Evolutionary conservation across 2,888 invertebrate genomes (phyloP).

Genomic region (Dendrolimus houi): DNA sequence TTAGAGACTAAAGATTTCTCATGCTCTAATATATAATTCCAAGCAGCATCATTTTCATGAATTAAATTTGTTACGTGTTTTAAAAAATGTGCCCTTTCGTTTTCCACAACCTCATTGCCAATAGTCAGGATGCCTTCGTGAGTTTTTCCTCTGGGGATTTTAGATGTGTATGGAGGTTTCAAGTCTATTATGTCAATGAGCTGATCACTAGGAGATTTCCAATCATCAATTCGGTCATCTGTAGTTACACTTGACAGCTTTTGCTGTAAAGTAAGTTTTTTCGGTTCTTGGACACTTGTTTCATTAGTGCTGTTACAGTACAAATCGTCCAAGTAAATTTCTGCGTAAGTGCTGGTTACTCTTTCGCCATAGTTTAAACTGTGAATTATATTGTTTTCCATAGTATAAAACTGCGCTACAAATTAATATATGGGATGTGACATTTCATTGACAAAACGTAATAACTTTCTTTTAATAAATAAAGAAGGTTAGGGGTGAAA

Average conservation of each 20-base stretch:
- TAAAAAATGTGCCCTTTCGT: slow-evolving; percentile 36
- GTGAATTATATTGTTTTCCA: slow-evolving; percentile 32
- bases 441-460: no score
- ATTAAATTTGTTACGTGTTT: slow-evolving; percentile 29
- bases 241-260: slow-evolving; percentile 2
- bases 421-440: no score
- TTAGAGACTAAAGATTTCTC: slow-evolving; percentile 35
- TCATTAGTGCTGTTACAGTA: slow-evolving; percentile 22
- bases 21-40: slow-evolving; percentile 43
- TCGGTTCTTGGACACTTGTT: slow-evolving; percentile 4
- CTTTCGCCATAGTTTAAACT: slow-evolving; percentile 30
- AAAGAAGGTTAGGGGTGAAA: no score
- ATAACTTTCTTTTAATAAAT: no score
- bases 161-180: slow-evolving; percentile 61
- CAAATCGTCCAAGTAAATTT: slow-evolving; percentile 45
- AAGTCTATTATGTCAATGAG: slow-evolving; percentile 50
- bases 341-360: slow-evolving; percentile 51
- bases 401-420: slow-evolving; percentile 6
- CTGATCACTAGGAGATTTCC: slow-evolving; percentile 62
- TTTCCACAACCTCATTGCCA: slow-evolving; percentile 41
- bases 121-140: slow-evolving; percentile 59
- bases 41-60: slow-evolving; percentile 47
- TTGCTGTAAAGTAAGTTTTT: neutral
- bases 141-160: slow-evolving; percentile 54
- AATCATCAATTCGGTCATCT: slow-evolving; percentile 20